Evolutionary conservation across 2,888 invertebrate species (phyloP).

Genomic region (Drosophila prolongata): DNA sequence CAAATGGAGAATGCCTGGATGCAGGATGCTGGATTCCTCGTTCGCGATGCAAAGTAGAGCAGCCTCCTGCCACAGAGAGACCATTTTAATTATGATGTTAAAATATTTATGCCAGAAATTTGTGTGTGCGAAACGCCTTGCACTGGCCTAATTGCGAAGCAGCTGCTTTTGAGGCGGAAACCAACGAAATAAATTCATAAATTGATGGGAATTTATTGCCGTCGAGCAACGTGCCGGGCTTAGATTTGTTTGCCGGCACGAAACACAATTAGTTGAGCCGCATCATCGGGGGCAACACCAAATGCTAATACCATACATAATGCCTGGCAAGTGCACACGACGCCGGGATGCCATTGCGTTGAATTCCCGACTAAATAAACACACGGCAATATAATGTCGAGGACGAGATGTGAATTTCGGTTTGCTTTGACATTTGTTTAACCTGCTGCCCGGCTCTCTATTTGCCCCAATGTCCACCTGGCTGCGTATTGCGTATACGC

Average conservation of each 20-base stretch:
- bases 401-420: constrained; percentile 60
- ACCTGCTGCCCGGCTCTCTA: constrained; percentile 44
- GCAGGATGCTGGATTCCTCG: background rate
- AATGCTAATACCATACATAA: constrained; percentile 57
- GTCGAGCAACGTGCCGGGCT: constrained; percentile 20
- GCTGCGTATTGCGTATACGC: background rate
- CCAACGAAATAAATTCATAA: constrained; percentile 56
- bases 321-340: constrained; percentile 14
- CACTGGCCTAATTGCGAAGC: constrained; percentile 58
- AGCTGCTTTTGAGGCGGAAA: constrained; percentile 29
- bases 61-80: background rate
- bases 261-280: constrained; percentile 73
- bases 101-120: constrained; percentile 49
- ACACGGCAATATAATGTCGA: constrained; percentile 49
- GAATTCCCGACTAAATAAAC: constrained; percentile 48
- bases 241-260: constrained; percentile 41
- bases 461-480: constrained; percentile 2
- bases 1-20: constrained; percentile 57
- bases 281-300: constrained; percentile 66
- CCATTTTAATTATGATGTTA: constrained; percentile 50
- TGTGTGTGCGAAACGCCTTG: constrained; percentile 36
- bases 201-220: constrained; percentile 66
- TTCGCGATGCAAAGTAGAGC: constrained; percentile 52
- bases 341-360: constrained; percentile 11
- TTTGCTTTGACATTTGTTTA: constrained; percentile 68